Evolutionary conservation across 2,797 vertebrate genomes (phyloP).

Genomic region (Tenualosa ilisha): DNA sequence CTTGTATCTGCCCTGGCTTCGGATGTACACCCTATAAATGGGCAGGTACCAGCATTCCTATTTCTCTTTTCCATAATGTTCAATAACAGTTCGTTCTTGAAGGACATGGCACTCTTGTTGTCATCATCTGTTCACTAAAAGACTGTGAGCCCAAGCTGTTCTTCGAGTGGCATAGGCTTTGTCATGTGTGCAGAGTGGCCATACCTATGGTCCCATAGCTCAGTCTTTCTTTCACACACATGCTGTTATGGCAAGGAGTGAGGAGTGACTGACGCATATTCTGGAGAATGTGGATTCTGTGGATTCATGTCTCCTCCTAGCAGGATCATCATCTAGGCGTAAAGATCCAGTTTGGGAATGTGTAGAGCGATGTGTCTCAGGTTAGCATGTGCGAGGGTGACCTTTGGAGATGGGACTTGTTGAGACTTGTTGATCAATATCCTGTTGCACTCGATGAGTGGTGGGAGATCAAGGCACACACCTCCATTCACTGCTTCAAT

Average conservation of each 20-base stretch:
- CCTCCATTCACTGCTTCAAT: not conserved
- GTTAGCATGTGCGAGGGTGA: too few relatives aligned
- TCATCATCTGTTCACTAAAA: slow-evolving; percentile 31
- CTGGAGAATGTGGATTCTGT: slow-evolving; percentile 26
- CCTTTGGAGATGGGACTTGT: too few relatives aligned
- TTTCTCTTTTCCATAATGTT: slow-evolving; percentile 20
- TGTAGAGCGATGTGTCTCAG: too few relatives aligned
- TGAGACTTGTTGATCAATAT: slow-evolving; percentile 6
- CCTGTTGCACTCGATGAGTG: too few relatives aligned
- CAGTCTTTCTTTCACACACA: slow-evolving; percentile 34
- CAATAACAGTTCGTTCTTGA: slow-evolving; percentile 44
- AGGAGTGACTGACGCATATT: slow-evolving; percentile 28
- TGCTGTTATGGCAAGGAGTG: slow-evolving; percentile 28
- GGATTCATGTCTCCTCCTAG: slow-evolving; percentile 49
- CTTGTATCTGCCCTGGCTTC: not conserved
- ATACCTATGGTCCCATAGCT: slow-evolving; percentile 24
- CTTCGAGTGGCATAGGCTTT: slow-evolving; percentile 1
- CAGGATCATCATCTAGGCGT: slow-evolving; percentile 45
- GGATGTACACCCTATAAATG: not conserved
- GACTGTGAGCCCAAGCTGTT: slow-evolving; percentile 21
- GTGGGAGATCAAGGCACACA: not conserved
- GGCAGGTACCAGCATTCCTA: not conserved
- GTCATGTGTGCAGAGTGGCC: not conserved
- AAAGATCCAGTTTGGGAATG: slow-evolving; percentile 20
- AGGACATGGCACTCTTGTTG: slow-evolving; percentile 40